Evolutionary conservation across 2,113 vertebrate genomes (phyloP), one percentile per base, ranked within the genome.

Genomic region (Rynchops niger): DNA sequence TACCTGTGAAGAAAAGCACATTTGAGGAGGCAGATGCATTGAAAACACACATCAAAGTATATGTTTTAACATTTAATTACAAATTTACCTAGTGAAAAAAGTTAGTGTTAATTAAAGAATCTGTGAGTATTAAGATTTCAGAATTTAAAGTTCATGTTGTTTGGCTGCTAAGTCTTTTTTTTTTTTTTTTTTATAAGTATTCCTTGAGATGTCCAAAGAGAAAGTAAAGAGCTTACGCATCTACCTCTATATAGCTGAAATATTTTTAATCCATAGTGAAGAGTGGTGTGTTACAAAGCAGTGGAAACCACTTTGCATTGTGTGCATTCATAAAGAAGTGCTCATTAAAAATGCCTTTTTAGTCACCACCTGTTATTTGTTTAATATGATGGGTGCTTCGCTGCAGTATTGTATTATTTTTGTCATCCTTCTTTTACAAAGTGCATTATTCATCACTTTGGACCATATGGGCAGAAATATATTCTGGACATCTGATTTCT

Each of bases 341-440:
- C 72, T 96, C 72, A 93, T 97, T 92, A 96, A 97, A 97, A 94
- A 97, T 93, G 61, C 45, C 30, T 40, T 92, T 91, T 94, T 81
- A 82, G 89, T 88, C 65, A 79, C 91, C 91, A 94, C 96, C 96
- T 97, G 89, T 94, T 95, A 90, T 95, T 95, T 95, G 72, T 86
- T 95, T 96, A 94, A 61, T 94, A 67, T 32, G 70, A 65, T 50
- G 59, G 38, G 25, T 55, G 58, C 82, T 93, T 83, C 79, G 53
- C 42, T 91, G 29, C 34, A 34, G 42, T 0, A 11, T 34, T 88
- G 34, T 58, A 34, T 82, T 73, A 40, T 87, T 89, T 94, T 45
- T 88, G 86, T 90, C 70, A 61, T 88, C 62, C 5, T 81, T 87
- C 83, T 89, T 91, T 95, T 78, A 82, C 18, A 1, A 86, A 95